Base-by-base conservation (phyloP, 1,140 invertebrate genomes). In the Pseudoatta argentina region DNA sequence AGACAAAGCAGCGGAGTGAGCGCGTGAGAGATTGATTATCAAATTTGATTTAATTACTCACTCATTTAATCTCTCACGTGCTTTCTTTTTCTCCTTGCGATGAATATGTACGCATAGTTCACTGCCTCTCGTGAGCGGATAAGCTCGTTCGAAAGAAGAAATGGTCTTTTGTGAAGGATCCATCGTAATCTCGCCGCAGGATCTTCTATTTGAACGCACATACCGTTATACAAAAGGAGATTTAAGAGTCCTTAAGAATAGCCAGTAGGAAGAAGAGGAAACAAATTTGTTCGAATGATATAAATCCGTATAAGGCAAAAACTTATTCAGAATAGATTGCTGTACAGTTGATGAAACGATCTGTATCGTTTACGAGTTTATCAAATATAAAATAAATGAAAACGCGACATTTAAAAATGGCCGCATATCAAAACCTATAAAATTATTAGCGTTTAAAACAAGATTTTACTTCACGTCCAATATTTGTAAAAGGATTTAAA, bases 241-340 rank as follows among this genome's bases (percentile, higher is more conserved):
- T 57, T 71, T 39, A 55, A 57, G 21, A 24, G 8, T 69, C 30
- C 21, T 81, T n/a, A 44, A 44, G 51, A 81, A 57, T 81, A 57
- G 64, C 75, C 8, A 44, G 10, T 39, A 39, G 21, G 53, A 71
- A 57, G 51, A 59, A 44, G 12, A 8, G 34, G 16, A n/a, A 69
- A 55, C 77, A 21, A 57, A 81, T 81, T 81, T 69, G 51, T 44
- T n/a, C 48, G 21, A 81, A 69, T 71, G 34, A 39, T 79, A 67
- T 79, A 44, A 79, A 53, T 44, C n/a, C 64, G 5, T 59, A 59
- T 10, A 57, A 71, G 1, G 39, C 59, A 10, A 71, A 71, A 71
- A 71, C 16, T 21, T 18, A 57, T 81, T 81, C 14, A 44, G 4
- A 69, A 55, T n/a, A 12, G 34, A 66, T 34, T 63, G 14, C 16